Percentiles rank a stretch among this genome's conserved stretches.
Conservation (phyloP, 30 jellyfish, hydroid and myxozoan species). For the Catostylus mosaicus region DNA sequence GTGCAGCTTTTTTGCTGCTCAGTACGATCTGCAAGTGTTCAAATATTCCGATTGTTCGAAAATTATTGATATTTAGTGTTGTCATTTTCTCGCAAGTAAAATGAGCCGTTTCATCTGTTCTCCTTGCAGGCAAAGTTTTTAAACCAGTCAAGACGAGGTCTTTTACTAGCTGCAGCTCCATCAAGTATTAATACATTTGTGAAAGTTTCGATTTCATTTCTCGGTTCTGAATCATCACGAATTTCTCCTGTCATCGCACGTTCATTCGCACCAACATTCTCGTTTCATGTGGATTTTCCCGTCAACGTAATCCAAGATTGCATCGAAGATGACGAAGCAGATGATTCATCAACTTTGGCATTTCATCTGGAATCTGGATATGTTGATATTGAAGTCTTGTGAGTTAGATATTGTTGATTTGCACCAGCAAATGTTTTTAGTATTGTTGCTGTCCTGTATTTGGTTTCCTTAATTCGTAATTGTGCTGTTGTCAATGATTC, state of each 20-base stretch:
- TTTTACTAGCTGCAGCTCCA: background rate
- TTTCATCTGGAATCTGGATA: conserved; percentile 65
- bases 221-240: conserved; percentile 51
- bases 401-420: conserved; percentile 37
- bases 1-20: too few relatives aligned
- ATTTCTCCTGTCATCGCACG: conserved; percentile 55
- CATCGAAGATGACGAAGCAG: conserved; percentile 41
- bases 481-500: too few relatives aligned
- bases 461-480: too few relatives aligned
- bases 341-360: conserved; percentile 66
- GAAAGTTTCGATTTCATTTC: conserved; percentile 52
- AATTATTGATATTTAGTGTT: too few relatives aligned
- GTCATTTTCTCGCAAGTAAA: background rate
- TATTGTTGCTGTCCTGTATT: too few relatives aligned
- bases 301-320: conserved; percentile 38
- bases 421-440: too few relatives aligned
- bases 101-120: background rate
- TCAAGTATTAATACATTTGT: conserved; percentile 66
- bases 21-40: too few relatives aligned
- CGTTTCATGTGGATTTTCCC: conserved; percentile 83
- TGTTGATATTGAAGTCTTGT: conserved; percentile 63
- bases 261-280: conserved; percentile 73
- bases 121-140: conserved; percentile 14
- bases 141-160: background rate
- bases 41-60: too few relatives aligned